Evolutionary conservation across 2,113 vertebrate genomes (phyloP), one percentile per base, ranked within the genome.

Genomic region (Neolamprologus longior): DNA sequence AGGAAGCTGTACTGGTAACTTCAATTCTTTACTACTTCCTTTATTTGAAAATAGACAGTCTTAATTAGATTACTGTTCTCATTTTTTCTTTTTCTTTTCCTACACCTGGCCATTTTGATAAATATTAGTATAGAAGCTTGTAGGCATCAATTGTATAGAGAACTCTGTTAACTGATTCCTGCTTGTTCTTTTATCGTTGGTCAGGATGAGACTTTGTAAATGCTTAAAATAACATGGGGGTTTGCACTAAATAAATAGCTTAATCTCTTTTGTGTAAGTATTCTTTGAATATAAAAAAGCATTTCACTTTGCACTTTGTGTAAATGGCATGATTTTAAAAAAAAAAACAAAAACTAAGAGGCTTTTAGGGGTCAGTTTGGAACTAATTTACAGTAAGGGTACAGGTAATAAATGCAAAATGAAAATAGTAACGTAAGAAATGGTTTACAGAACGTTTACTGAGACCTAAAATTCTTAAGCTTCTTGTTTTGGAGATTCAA

Each of bases 1-100:
- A 92, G 63, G 94, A 95, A 28, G 93, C 94, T 17, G 89, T 95
- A 58, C 58, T 95, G 90, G 93, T 95, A 93, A 86, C 17, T 71
- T 42, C 1, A 58, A 9, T 15, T 7, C 55, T 58, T 9, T 58
- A 58, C 1, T 15, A 58, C 24, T 31, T 0, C 26, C 14, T 28
- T 58, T 28, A 28, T 58, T 58, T 58, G n/a, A 57, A 57, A 53
- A n/a, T 53, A 6, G 50, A 53, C 50, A 2, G 0, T 53, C 5
- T 53, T 53, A 53, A 53, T 53, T n/a, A 53, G 50, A 0, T n/a
- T n/a, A 10, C 5, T n/a, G 19, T 53, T 53, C 50, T 53, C 19
- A n/a, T 53, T 53, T 53, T 53, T 53, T 10, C 19, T 53, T 53
- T 53, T 53, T 1, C 19, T 53, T 53, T 53, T 53, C 50, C 50